Percentiles rank a stretch among this genome's conserved stretches.
These are phyloP conservation scores for Corythornis leucogaster DNA, from an alignment of 2,797 vertebrate genomes.

Conservation along the genomic window DNA sequence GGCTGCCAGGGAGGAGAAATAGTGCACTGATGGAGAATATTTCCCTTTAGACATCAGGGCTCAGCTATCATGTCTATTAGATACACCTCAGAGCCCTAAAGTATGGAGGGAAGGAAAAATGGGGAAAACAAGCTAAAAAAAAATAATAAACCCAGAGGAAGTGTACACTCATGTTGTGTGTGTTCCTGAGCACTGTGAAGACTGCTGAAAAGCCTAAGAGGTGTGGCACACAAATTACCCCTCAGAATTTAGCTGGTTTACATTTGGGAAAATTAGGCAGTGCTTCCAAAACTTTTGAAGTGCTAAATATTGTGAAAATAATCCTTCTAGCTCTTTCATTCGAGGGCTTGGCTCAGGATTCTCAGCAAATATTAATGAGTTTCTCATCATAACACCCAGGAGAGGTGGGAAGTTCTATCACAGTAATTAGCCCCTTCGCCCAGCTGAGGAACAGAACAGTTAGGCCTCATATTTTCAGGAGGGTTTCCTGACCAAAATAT, in stretches of 20 bases:
- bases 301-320: constrained; percentile 48
- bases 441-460: constrained; percentile 7
- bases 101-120: background rate
- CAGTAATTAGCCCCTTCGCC: background rate
- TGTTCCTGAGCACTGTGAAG: background rate
- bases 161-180: background rate
- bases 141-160: background rate
- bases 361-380: constrained; percentile 41
- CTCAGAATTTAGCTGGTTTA: constrained; percentile 19
- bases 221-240: constrained; percentile 21
- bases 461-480: constrained; percentile 24
- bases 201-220: background rate
- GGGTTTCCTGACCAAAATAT: constrained; percentile 38
- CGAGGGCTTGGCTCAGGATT: constrained; percentile 32
- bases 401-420: constrained; percentile 9
- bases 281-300: constrained; percentile 44
- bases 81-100: background rate
- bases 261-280: constrained; percentile 19
- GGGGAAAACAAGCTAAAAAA: background rate
- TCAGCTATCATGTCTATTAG: background rate
- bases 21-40: background rate
- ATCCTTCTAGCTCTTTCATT: constrained; percentile 37
- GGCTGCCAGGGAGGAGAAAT: background rate
- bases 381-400: constrained; percentile 41
- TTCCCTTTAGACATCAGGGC: background rate